Percentiles rank a stretch among this genome's conserved stretches.
Conservation (phyloP, 2,797 vertebrate genomes). For the Mus caroli region DNA sequence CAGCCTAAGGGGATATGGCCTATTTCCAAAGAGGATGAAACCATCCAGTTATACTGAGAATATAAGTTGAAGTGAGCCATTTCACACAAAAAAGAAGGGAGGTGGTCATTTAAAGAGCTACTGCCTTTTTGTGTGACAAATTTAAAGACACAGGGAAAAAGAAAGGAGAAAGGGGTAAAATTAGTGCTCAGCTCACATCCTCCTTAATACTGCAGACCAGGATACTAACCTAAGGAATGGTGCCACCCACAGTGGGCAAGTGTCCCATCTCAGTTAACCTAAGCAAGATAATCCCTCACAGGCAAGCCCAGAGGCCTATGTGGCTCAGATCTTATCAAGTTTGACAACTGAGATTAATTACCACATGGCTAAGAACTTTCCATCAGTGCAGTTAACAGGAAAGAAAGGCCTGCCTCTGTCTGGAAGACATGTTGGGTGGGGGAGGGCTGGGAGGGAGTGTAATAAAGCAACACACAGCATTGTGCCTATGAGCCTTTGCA, state of each 20-base stretch:
- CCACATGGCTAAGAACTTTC: background rate
- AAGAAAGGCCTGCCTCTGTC: background rate
- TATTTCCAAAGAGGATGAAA: constrained; percentile 92
- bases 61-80: background rate
- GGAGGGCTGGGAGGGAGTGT: background rate
- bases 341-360: background rate
- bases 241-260: background rate
- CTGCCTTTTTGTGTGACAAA: constrained; percentile 17
- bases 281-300: background rate
- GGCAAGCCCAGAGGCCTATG: background rate
- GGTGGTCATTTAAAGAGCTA: constrained; percentile 35
- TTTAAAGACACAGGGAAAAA: background rate
- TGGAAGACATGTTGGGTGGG: background rate
- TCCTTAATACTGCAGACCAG: background rate
- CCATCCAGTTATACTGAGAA: constrained; percentile 94
- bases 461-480: background rate
- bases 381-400: background rate
- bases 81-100: background rate
- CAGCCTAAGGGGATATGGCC: constrained; percentile 95
- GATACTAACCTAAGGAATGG: background rate
- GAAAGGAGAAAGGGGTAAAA: background rate
- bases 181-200: background rate
- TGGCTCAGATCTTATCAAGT: background rate
- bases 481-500: background rate
- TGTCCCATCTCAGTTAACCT: background rate